Conservation (phyloP, 1,140 invertebrate species). For the Helicoverpa armigera region DNA sequence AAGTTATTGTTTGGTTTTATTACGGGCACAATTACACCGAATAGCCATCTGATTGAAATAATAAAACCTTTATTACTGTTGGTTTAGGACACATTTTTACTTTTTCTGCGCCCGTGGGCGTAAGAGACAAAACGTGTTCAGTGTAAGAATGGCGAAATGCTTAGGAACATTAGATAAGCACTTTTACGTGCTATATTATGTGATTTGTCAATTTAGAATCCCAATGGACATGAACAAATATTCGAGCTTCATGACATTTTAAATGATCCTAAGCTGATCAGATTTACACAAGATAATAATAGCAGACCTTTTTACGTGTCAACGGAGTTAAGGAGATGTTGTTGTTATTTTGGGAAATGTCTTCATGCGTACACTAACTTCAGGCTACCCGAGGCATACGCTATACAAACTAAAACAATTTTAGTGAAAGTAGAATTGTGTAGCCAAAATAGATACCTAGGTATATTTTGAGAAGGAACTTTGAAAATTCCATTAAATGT, state of each 20-base stretch:
- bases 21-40: not conserved
- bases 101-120: not conserved
- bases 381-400: not conserved
- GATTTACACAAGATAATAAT: slow-evolving; percentile 4
- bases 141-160: slow-evolving; percentile 5
- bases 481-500: slow-evolving; percentile 38
- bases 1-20: slow-evolving; percentile 41
- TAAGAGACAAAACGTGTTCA: not conserved
- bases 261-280: not conserved
- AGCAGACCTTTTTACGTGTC: not conserved
- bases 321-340: not conserved
- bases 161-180: not conserved
- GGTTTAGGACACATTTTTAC: slow-evolving; percentile 20
- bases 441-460: slow-evolving; percentile 23
- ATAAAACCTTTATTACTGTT: slow-evolving; percentile 25
- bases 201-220: not conserved
- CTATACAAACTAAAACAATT: slow-evolving; percentile 42
- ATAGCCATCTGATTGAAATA: slow-evolving; percentile 20
- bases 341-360: not conserved
- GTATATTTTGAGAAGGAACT: slow-evolving; percentile 28
- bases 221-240: not conserved
- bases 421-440: slow-evolving; percentile 23
- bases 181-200: not conserved
- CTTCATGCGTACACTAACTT: not conserved
- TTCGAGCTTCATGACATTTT: not conserved